Evolutionary conservation across 2,797 vertebrate species (phyloP), one percentile per base, ranked within the genome.

Genomic region (Zenarchopterus dispar): DNA sequence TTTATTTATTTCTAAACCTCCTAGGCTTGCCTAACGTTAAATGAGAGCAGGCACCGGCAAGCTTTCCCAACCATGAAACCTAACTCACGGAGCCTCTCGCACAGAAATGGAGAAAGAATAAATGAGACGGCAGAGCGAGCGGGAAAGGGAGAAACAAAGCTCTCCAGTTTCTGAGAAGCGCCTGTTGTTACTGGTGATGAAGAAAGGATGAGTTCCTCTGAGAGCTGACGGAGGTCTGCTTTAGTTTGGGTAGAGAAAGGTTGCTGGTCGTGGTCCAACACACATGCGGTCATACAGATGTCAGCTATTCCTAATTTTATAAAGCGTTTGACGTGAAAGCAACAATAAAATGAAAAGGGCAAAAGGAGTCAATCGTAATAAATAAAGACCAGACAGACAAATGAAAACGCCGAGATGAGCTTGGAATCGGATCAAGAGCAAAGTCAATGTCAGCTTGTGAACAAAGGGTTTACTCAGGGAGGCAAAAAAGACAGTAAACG

Each of bases 1-100:
- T 52, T 63, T 74, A 28, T 28, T 28, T 28, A 28, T 52, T 44
- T 15, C 2, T 23, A 24, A 70, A 69, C 66, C 55, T 47, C 65
- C 55, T 52, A 61, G 13, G 5, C 56, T 55, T 5, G 44, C 54
- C 73, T 55, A 44, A 75, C 58, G 19, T 67, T 69, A 73, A 86
- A 91, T 82, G 55, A 66, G 53, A 83, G 59, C 55, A 83, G 87
- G 84, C 81, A 80, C 57, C 68, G 74, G 74, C 56, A 72, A 43
- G 45, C 52, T 72, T 75, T 77, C 61, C 64, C 54, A 56, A 56
- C 51, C 21, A 41, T 62, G 62, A 67, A 59, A 61, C 66, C 51
- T 28, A 67, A 72, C 48, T 26, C 21, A 36, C 55, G 23, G 22
- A 33, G 55, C 33, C 60, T 77, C 67, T 70, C 8, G 22, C 58